These are phyloP conservation scores for Falcunculus frontatus DNA, from an alignment of 2,113 vertebrate genomes.

Conservation along the genomic window DNA sequence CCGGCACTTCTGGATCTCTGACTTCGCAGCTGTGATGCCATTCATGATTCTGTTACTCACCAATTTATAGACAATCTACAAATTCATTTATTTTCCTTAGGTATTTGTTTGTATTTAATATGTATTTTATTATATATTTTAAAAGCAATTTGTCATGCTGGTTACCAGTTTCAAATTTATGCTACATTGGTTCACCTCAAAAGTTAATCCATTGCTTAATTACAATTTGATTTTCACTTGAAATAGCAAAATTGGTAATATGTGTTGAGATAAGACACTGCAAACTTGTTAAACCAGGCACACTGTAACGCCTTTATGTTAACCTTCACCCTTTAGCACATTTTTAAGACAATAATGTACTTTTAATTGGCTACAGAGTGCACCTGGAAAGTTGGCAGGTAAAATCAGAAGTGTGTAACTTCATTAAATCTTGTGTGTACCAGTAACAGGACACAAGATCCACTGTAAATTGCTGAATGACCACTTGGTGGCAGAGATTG, in stretches of 20 bases:
- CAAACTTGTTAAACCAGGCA: not conserved
- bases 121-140: not conserved
- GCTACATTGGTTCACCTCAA: not conserved
- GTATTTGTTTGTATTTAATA: not conserved
- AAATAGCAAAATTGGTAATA: not conserved
- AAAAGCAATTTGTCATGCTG: not conserved
- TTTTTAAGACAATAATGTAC: not conserved
- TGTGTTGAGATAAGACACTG: not conserved
- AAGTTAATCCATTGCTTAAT: not conserved
- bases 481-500: constrained; percentile 65
- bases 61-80: not conserved
- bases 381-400: not conserved
- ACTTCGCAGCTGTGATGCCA: not conserved
- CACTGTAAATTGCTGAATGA: not conserved
- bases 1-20: not conserved
- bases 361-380: not conserved
- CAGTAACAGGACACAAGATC: not conserved
- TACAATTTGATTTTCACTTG: not conserved
- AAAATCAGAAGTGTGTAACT: not conserved
- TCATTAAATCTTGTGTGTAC: not conserved
- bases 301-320: not conserved
- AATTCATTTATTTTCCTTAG: not conserved
- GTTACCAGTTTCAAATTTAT: not conserved
- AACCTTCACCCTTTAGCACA: not conserved
- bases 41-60: not conserved